Conservation (phyloP, 2,797 vertebrate species). For the Psittacula derbiana region DNA sequence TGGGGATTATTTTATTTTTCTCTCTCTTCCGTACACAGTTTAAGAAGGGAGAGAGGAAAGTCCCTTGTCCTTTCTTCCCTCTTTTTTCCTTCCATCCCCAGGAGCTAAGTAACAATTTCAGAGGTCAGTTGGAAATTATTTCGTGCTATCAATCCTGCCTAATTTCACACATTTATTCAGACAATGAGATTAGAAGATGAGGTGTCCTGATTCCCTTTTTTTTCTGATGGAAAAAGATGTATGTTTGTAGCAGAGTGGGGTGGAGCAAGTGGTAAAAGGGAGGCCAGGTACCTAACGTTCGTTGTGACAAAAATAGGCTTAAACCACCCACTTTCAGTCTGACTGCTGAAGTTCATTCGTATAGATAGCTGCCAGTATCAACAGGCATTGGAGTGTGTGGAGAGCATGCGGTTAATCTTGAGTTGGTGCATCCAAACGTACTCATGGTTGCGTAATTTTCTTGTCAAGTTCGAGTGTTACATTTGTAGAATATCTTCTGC, state of each 20-base stretch:
- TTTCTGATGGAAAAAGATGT: not conserved
- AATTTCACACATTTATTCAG: not conserved
- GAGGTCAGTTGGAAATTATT: not conserved
- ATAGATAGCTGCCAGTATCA: conserved; percentile 16
- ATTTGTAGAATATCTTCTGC: conserved; percentile 45
- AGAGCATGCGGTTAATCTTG: not conserved
- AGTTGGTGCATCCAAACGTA: conserved; percentile 12
- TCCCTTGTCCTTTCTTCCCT: not conserved
- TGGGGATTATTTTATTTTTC: not conserved
- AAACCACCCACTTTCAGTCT: conserved; percentile 41
- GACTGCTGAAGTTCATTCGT: conserved; percentile 24
- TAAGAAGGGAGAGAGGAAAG: not conserved
- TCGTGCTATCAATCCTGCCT: not conserved
- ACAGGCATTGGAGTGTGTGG: not conserved
- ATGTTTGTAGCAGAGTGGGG: not conserved
- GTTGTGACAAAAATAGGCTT: conserved; percentile 15
- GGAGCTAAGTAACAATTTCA: not conserved
- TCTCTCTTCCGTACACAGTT: not conserved
- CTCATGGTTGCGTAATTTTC: conserved; percentile 39
- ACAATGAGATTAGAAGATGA: not conserved
- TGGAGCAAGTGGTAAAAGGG: not conserved
- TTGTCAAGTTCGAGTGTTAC: conserved; percentile 39
- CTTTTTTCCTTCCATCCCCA: not conserved
- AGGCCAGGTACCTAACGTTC: not conserved
- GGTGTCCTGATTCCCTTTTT: not conserved